Evolutionary conservation across 2,888 invertebrate species (phyloP).

Genomic region (Caenorhabditis imperialis): DNA sequence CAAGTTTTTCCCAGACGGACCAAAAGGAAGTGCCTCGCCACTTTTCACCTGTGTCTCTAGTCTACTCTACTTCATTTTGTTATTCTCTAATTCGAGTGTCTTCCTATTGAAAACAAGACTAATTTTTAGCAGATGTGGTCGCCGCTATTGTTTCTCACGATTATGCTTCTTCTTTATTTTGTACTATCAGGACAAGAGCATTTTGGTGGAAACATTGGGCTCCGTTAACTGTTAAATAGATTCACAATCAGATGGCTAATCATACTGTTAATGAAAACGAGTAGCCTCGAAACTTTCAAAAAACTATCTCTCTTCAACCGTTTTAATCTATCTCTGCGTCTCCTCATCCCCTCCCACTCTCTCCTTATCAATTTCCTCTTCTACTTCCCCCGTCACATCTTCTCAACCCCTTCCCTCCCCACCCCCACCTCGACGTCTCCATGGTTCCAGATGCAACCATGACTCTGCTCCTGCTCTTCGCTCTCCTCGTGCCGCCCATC

Average conservation of each 20-base stretch:
- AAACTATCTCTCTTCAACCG: background rate
- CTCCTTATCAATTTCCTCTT: constrained; percentile 22
- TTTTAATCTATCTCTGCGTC: constrained; percentile 1
- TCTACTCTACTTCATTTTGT: no score
- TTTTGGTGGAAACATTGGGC: no score
- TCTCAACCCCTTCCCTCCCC: constrained; percentile 1
- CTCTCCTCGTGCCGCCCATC: constrained; percentile 8
- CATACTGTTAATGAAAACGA: no score
- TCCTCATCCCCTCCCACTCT: constrained; percentile 8
- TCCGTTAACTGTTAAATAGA: no score
- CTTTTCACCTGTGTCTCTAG: background rate
- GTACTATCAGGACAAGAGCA: no score
- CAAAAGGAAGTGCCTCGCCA: no score
- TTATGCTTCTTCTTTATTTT: no score
- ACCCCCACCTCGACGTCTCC: constrained; percentile 9
- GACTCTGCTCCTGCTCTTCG: constrained; percentile 12
- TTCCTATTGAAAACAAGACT: no score
- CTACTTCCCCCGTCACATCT: constrained; percentile 3
- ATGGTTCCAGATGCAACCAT: constrained; percentile 39
- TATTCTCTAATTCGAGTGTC: no score
- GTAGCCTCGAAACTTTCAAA: background rate
- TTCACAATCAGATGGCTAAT: no score
- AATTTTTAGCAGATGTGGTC: no score
- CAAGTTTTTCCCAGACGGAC: constrained; percentile 4
- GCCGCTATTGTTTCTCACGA: no score